Conservation (phyloP, 2,888 invertebrate species). For the Drosophila ustulata region DNA sequence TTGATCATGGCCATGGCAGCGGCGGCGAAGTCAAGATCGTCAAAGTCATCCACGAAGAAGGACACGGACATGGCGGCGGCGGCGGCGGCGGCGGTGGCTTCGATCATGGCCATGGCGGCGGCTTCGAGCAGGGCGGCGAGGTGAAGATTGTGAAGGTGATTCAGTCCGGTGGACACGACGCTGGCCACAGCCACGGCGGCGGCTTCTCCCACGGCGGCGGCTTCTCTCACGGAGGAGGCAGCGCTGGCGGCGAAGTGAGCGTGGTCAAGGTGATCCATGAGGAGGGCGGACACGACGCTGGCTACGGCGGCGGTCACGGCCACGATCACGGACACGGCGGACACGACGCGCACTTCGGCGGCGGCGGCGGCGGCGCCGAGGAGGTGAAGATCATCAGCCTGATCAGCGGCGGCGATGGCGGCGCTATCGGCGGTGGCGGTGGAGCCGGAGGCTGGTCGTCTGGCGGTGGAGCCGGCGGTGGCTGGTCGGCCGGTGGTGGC, state of each 20-base stretch:
- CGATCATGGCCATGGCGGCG: conserved; percentile 30
- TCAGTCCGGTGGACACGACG: conserved; percentile 12
- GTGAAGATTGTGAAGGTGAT: conserved; percentile 25
- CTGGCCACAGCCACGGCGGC: conserved; percentile 8
- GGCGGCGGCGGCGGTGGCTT: conserved; percentile 20
- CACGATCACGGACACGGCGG: conserved; percentile 42
- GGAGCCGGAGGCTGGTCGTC: conserved; percentile 24
- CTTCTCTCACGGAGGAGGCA: conserved; percentile 6
- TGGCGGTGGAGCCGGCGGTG: conserved; percentile 15
- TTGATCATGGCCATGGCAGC: conserved; percentile 29
- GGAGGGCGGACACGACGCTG: conserved; percentile 37
- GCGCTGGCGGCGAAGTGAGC: conserved; percentile 45
- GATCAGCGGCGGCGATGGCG: conserved; percentile 28
- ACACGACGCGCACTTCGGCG: conserved; percentile 40
- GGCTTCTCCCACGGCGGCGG: conserved; percentile 9
- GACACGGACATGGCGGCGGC: conserved; percentile 3
- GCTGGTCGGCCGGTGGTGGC: conserved; percentile 46
- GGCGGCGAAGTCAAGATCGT: conserved; percentile 25
- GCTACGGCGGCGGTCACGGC: conserved; percentile 37
- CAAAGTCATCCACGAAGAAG: conserved; percentile 21
- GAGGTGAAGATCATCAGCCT: conserved; percentile 53
- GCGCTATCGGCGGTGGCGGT: conserved; percentile 6
- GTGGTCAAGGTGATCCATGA: conserved; percentile 59
- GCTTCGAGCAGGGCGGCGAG: conserved; percentile 22
- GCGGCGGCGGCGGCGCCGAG: conserved; percentile 31